Conservation (phyloP, 2,797 vertebrate species). For the Ara ararauna region DNA sequence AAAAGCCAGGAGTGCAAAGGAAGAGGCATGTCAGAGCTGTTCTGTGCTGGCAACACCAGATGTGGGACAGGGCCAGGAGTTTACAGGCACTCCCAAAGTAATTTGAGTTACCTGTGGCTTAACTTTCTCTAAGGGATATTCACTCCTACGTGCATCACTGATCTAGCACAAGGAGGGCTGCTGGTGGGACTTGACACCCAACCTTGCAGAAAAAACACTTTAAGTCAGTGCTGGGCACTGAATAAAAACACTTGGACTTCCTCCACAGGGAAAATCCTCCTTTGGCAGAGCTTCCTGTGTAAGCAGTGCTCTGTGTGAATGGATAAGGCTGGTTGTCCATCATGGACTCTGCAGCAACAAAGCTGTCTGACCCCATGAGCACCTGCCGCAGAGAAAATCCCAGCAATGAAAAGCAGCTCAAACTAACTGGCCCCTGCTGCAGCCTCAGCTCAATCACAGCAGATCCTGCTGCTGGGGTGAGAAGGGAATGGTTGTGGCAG, state of each 20-base stretch:
- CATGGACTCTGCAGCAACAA: neutral
- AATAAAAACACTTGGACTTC: neutral
- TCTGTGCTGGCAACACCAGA: neutral
- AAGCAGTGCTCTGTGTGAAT: neutral
- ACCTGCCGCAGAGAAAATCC: neutral
- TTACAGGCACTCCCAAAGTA: neutral
- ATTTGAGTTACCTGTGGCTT: neutral
- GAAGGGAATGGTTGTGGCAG: neutral
- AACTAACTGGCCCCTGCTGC: neutral
- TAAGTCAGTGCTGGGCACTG: too few relatives aligned
- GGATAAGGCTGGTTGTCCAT: neutral
- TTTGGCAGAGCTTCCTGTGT: neutral
- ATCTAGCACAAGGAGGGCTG: neutral
- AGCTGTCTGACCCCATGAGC: rapidly evolving
- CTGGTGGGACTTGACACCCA: neutral
- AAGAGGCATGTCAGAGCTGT: neutral
- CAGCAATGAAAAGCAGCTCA: neutral
- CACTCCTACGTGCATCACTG: neutral
- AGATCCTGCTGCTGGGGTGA: rapidly evolving
- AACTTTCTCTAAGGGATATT: neutral
- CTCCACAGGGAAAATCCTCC: neutral
- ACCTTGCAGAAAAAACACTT: neutral
- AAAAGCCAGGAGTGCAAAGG: neutral
- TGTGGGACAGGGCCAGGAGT: rapidly evolving
- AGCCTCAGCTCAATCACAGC: neutral